Evolutionary conservation across 2,797 vertebrate species (phyloP).

Genomic region (Micrastur ruficollis): DNA sequence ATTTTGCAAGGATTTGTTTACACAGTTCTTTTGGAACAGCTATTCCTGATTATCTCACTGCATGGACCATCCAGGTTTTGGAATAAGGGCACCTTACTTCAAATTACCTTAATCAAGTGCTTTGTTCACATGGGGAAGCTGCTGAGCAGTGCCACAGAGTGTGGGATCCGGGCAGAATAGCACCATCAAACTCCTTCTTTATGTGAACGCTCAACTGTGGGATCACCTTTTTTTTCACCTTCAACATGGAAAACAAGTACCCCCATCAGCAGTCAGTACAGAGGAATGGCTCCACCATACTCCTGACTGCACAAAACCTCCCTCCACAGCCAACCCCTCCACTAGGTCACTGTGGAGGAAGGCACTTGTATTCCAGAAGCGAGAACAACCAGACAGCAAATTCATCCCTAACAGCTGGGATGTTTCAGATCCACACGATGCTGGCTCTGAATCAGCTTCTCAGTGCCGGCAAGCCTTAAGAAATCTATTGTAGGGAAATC

Average conservation of each 20-base stretch:
- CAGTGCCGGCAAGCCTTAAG: neutral
- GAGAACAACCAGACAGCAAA: neutral
- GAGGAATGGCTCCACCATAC: neutral
- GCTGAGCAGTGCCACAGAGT: neutral
- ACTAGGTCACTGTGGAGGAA: neutral
- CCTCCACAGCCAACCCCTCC: neutral
- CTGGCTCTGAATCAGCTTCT: neutral
- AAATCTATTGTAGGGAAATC: slow-evolving; percentile 22
- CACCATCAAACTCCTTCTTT: neutral
- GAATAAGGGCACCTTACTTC: neutral
- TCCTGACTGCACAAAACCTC: neutral
- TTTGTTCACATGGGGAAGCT: neutral
- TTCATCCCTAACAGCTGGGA: neutral
- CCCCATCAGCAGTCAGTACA: neutral
- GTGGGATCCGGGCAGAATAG: neutral
- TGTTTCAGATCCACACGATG: neutral
- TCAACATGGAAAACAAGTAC: neutral
- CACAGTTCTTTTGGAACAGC: neutral
- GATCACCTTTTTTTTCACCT: neutral
- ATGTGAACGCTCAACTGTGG: neutral
- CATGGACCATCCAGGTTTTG: neutral
- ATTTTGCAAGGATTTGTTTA: neutral
- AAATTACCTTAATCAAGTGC: neutral
- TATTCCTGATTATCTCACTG: neutral
- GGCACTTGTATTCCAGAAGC: neutral